Evolutionary conservation across 2,888 invertebrate species (phyloP).

Genomic region (Folsomia manolachei): DNA sequence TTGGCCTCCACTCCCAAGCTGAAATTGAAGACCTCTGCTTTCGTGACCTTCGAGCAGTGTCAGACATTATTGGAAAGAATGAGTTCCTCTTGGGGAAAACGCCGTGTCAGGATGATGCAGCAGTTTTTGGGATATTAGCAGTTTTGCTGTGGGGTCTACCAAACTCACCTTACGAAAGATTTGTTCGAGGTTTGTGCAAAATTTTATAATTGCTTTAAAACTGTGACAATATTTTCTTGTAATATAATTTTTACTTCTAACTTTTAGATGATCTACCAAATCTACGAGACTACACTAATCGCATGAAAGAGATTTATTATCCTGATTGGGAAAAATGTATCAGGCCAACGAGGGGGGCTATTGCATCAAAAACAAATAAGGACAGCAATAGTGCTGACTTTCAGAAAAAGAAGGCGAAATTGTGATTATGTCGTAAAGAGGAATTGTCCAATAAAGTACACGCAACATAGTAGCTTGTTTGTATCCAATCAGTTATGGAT

Average conservation of each 20-base stretch:
- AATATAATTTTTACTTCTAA: not conserved
- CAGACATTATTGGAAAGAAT: slow-evolving; percentile 38
- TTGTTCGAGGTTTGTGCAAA: slow-evolving; percentile 32
- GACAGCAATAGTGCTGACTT: no score
- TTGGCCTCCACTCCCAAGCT: slow-evolving; percentile 40
- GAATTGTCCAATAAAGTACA: no score
- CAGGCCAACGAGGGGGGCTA: not conserved
- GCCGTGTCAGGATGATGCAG: slow-evolving; percentile 52
- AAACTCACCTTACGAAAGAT: slow-evolving; percentile 44
- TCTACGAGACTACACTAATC: slow-evolving; percentile 36
- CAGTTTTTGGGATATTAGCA: slow-evolving; percentile 54
- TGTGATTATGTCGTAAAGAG: not conserved
- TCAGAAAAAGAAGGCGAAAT: not conserved
- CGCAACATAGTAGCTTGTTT: no score
- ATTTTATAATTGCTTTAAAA: not conserved
- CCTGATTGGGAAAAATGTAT: slow-evolving; percentile 42
- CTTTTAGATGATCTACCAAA: slow-evolving; percentile 37
- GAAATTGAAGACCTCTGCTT: slow-evolving; percentile 39
- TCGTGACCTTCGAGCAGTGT: slow-evolving; percentile 38
- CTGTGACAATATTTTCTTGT: no score
- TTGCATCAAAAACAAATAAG: no score
- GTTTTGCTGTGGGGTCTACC: slow-evolving; percentile 52
- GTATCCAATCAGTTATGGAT: no score
- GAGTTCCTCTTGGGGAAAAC: slow-evolving; percentile 45
- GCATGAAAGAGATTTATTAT: slow-evolving; percentile 42